Evolutionary conservation across 2,888 invertebrate species (phyloP), one percentile per base, ranked within the genome.

Genomic region (Rapana venosa): DNA sequence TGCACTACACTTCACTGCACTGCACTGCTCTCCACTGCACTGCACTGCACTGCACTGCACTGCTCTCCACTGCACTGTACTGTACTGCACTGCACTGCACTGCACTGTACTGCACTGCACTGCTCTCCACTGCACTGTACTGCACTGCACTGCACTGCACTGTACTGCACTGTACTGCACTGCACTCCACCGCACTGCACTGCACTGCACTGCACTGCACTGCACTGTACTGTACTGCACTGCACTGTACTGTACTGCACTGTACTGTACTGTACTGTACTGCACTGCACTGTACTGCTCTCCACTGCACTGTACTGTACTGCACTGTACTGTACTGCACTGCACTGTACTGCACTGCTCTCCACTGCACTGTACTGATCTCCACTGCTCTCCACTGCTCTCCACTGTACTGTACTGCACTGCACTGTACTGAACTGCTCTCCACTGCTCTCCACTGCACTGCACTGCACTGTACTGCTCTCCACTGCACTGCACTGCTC

Each of bases 1-100:
- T 79, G 79, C 32, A 79, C 79, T 79, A 32, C 32, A 79, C 79
- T 79, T 30, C 79, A 79, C 79, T 79, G 79, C 79, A 79, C 79
- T 79, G 79, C 79, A 79, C 35, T 81, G 79, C 79, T 35, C 35
- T 81, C 26, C 47, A 56, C 36, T 47, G 47, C 22, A 56, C 83
- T 47, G 26, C 20, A 6, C 81, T 81, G 81, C 20, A 32, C 81
- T 35, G 81, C 17, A 13, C 81, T 35, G 81, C 1, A 11, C 81
- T 35, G 81, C 22, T 35, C 81, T 81, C 35, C 1, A 32, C 81
- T 81, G 81, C 22, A 36, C 81, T 81, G 35, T 1, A 81, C 81
- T 81, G 81, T 13, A 81, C 81, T 81, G 81, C 22, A 35, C 81
- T 81, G 81, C 22, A 81, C 81, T 81, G 36, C 35, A 81, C 35